These are phyloP conservation scores for Scolopax bukidnonensis DNA, from an alignment of 2,797 vertebrate species.

Conservation along the genomic window DNA sequence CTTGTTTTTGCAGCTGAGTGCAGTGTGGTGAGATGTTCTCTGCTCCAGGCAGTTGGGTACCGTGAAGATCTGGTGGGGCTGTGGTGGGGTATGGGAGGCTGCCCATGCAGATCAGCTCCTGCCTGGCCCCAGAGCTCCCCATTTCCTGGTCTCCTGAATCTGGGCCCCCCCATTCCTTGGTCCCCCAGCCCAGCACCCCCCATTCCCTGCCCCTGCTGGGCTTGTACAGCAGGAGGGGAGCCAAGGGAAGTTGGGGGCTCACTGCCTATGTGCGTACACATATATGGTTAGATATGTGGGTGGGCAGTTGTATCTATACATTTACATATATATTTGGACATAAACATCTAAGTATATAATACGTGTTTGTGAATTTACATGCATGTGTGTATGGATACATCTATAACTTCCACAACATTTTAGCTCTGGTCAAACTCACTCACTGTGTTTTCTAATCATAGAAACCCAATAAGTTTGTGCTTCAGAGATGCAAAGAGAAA, in stretches of 20 bases:
- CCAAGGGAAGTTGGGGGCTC: not conserved
- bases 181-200: no score
- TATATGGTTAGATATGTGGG: not conserved
- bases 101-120: not conserved
- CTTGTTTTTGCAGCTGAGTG: not conserved
- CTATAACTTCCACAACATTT: not conserved
- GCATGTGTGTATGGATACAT: not conserved
- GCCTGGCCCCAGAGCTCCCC: not conserved
- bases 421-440: not conserved
- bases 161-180: not conserved
- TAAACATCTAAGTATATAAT: not conserved
- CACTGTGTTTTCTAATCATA: not conserved
- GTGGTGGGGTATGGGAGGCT: not conserved
- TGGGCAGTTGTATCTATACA: not conserved
- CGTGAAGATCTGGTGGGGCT: not conserved
- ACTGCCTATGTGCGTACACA: accelerated
- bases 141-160: accelerated
- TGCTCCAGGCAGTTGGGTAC: not conserved
- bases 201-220: not conserved
- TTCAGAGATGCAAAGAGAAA: not conserved
- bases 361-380: not conserved
- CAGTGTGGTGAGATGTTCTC: not conserved
- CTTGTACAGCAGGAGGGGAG: not conserved
- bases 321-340: not conserved
- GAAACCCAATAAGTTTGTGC: not conserved